Conservation (phyloP, 2,113 vertebrate genomes). For the Petrocephalus zakoni region DNA sequence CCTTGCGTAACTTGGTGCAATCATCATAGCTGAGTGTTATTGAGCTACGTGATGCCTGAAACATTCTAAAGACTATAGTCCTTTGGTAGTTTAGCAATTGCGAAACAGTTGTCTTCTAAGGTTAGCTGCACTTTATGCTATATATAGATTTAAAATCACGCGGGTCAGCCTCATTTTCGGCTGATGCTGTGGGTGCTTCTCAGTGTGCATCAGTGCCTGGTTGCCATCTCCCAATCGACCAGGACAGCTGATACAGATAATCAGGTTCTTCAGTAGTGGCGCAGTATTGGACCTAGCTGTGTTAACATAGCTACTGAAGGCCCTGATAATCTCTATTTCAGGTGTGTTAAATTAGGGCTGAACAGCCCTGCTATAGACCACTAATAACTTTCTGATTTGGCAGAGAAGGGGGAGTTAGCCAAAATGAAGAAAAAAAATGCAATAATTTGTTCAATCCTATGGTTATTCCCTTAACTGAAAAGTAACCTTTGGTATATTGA, state of each 20-base stretch:
- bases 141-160: neutral
- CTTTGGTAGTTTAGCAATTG: neutral
- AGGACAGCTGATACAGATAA: neutral
- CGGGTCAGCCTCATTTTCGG: neutral
- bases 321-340: neutral
- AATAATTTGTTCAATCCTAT: neutral
- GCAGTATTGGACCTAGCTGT: neutral
- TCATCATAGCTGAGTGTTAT: neutral
- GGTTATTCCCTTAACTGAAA: neutral
- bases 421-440: neutral
- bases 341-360: neutral
- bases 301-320: neutral
- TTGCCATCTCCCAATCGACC: neutral
- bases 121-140: neutral
- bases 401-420: neutral
- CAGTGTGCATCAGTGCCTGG: neutral
- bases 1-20: neutral
- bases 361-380: neutral
- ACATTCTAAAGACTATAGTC: neutral
- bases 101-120: neutral
- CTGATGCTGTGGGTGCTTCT: neutral
- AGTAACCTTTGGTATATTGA: neutral
- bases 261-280: neutral
- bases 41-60: neutral
- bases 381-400: neutral